Base-by-base conservation (phyloP, 2,113 vertebrate genomes). In the Zeus faber region DNA sequence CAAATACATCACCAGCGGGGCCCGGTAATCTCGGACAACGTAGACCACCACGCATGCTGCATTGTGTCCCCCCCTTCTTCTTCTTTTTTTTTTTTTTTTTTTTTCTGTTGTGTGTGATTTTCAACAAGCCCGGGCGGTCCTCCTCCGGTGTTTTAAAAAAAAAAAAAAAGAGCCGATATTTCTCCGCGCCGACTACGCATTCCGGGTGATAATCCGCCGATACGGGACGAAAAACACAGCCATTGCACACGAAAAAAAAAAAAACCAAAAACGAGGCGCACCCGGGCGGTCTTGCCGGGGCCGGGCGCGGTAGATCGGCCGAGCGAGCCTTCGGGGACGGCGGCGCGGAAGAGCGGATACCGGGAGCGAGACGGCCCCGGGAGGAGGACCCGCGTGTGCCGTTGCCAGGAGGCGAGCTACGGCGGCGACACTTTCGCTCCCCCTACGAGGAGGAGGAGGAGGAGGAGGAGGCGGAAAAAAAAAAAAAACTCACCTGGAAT, bases 311-410 rank as follows among this genome's bases (percentile, higher is more conserved):
- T 79, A 77, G 73, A 79, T 72, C 51, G 64, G 44, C n/a, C 59
- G 64, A 71, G 75, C 76, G 80, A 84, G 82, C 78, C 83, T 80
- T 82, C 75, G 74, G 83, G 77, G 78, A 76, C 76, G 65, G 79
- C 79, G 76, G 77, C 72, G 76, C 71, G 70, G 81, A 71, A 82
- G 80, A 76, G 79, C 83, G 85, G 83, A 84, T 79, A 84, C 83
- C 82, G 74, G 85, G 85, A 86, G 83, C 78, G 80, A 82, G 85
- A 83, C 77, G 83, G 86, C 83, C 85, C 85, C 85, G 82, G 83
- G 83, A 86, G 83, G 82, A 85, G 83, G 80, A 86, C 82, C 85
- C 85, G 83, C 83, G 82, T 87, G 85, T 82, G 74, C 80, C 85
- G 80, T 74, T 81, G 83, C 85, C 85, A 87, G 85, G 83, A 87